Percentiles rank a stretch among this genome's conserved stretches.
Evolutionary conservation across 2,888 invertebrate species (phyloP).

Genomic region (Dryobotodes eremita): DNA sequence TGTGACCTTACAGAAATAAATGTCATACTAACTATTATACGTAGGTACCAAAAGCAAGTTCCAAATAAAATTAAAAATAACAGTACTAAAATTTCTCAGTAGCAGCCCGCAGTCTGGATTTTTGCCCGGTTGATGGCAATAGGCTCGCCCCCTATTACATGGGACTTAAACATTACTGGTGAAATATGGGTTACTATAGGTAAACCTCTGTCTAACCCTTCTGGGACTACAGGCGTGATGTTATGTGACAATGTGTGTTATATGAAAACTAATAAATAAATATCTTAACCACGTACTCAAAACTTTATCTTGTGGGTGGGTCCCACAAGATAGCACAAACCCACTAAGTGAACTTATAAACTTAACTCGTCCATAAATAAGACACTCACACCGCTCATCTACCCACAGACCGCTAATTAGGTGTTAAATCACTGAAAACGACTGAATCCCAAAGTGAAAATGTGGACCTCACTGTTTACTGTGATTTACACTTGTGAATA

Average conservation of each 20-base stretch:
- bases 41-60: neutral
- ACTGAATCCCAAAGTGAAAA: slow-evolving; percentile 75
- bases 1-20: neutral
- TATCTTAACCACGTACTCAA: neutral
- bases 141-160: too few species aligned
- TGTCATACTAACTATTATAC: neutral
- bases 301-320: neutral
- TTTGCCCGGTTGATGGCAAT: too few species aligned
- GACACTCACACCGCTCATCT: slow-evolving; percentile 67
- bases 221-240: too few species aligned
- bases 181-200: too few species aligned
- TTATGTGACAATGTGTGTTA: too few species aligned
- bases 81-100: neutral
- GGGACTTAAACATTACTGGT: too few species aligned
- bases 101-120: too few species aligned
- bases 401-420: slow-evolving; percentile 85
- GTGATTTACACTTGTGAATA: slow-evolving; percentile 86
- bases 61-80: neutral
- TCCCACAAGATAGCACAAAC: neutral
- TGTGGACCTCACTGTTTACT: slow-evolving; percentile 80
- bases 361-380: slow-evolving; percentile 59
- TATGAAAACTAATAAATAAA: too few species aligned
- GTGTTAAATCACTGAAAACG: slow-evolving; percentile 88
- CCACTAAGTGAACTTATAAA: slow-evolving; percentile 32
- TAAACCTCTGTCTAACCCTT: too few species aligned